Evolutionary conservation across 2,888 invertebrate genomes (phyloP), one percentile per base, ranked within the genome.

Genomic region (Apamea monoglypha): DNA sequence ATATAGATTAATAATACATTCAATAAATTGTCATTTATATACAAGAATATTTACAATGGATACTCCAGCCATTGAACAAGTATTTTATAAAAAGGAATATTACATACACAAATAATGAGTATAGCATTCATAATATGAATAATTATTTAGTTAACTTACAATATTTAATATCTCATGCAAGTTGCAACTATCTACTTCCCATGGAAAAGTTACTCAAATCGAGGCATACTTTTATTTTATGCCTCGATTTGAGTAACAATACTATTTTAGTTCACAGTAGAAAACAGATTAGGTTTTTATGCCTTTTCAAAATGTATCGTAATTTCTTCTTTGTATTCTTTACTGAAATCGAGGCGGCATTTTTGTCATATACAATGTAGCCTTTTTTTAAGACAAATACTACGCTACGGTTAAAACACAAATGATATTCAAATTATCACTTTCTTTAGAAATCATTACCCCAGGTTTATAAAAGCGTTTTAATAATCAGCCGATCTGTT

Each of bases 111-210:
- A 77, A 71, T 68, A 80, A 76, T 68, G 50, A 71, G 47, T 77
- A 64, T 14, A 75, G 72, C 61, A 81, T 75, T 77, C 75, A 79
- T 75, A 50, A 79, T 75, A 56, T 63, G 2, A 78, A 50, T 63
- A 47, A 67, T 70, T 59, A 56, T n/a, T n/a, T 14, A 59, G 5
- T 59, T 56, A n/a, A 56, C 56, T 56, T 59, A 59, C 56, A 59
- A 59, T 59, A 59, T n/a, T 59, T n/a, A 59, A 59, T 12, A 59
- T 59, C 47, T 40, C 87, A 87, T 87, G 87, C 87, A 77, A 75
- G 67, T 66, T 87, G 87, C 87, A 78, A 75, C 69, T 66, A 83
- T 67, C 77, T 83, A 83, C 78, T 47, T 50, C 56, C 63, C 56
- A 66, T 40, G 70, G 10, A 70, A 71, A 66, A 67, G 18, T 73